Conservation (phyloP, 2,113 vertebrate species). For the Rostratula benghalensis region DNA sequence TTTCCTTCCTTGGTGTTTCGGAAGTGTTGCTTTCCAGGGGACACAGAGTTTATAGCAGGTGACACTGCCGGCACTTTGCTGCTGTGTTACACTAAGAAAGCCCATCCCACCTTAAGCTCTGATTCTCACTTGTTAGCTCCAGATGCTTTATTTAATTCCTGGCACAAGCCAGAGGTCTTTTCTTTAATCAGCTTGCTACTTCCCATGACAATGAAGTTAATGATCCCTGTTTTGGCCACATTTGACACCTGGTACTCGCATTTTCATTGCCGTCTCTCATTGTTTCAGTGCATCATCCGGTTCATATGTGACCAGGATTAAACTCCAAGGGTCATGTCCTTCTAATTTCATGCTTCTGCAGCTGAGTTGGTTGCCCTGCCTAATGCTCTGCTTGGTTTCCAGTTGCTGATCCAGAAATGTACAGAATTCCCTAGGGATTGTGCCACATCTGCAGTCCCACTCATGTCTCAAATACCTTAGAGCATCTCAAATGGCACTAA, state of each 20-base stretch:
- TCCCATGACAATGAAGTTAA: neutral
- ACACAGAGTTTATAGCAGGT: neutral
- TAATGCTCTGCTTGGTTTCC: neutral
- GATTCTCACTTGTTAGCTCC: neutral
- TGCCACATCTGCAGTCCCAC: neutral
- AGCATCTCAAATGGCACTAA: neutral
- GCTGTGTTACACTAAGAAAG: neutral
- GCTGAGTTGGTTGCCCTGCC: neutral
- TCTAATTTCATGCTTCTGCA: accelerated
- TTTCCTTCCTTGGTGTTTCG: neutral
- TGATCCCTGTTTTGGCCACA: neutral
- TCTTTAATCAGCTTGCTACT: neutral
- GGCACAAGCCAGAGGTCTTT: neutral
- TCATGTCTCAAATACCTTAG: accelerated
- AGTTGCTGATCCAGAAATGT: neutral
- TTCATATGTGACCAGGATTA: neutral
- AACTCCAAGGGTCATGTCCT: neutral
- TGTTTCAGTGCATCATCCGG: neutral
- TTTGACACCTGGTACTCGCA: neutral
- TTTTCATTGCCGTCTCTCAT: neutral
- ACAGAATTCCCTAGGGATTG: neutral
- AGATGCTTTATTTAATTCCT: neutral
- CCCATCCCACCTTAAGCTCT: neutral
- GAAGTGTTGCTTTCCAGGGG: neutral
- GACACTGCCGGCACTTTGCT: neutral